Base-by-base conservation (phyloP, 2,113 vertebrate species). In the Cyanistes caeruleus region DNA sequence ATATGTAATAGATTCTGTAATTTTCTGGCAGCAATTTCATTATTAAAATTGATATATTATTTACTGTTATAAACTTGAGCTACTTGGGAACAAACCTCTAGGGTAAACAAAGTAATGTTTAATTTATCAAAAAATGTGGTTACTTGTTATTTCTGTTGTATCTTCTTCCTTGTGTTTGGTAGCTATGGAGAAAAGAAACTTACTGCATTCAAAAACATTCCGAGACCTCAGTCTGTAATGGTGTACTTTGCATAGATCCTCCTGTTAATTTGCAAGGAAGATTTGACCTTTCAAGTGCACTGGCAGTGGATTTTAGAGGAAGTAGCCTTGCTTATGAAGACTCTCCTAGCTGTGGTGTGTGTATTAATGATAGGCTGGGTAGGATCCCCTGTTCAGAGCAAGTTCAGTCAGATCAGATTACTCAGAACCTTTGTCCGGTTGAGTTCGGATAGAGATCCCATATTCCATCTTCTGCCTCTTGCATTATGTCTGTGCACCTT, bases 341-440 rank as follows among this genome's bases (percentile, higher is more conserved):
- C 18, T 79, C 12, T 76, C 27, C 16, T 48, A 37, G 65, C 52
- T 91, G 15, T 87, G n/a, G 7, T 51, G 30, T 22, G 41, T 72
- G 20, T 70, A 15, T 59, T 49, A 53, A 53, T 41, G 69, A 28
- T 4, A 49, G 48, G 8, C 60, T 84, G 69, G 39, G 33, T 21
- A 25, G n/a, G 39, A 39, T 13, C 4, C 27, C 2, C 15, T 74
- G 13, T 48, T 89, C 68, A 56, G 24, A 52, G 28, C 59, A 53
- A 62, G n/a, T 51, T 74, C 35, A 43, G 44, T 60, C 49, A 52
- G 46, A 27, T 74, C 23, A 31, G n/a, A 46, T 86, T 68, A 13
- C 20, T 51, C 0, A 0, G 13, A 7, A 14, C 31, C 65, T 78
- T 24, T 21, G 19, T 79, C 58, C 7, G 4, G 7, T 13, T 0